Base-by-base conservation (phyloP, 2,888 invertebrate species). In the Drosophila emarginata region DNA sequence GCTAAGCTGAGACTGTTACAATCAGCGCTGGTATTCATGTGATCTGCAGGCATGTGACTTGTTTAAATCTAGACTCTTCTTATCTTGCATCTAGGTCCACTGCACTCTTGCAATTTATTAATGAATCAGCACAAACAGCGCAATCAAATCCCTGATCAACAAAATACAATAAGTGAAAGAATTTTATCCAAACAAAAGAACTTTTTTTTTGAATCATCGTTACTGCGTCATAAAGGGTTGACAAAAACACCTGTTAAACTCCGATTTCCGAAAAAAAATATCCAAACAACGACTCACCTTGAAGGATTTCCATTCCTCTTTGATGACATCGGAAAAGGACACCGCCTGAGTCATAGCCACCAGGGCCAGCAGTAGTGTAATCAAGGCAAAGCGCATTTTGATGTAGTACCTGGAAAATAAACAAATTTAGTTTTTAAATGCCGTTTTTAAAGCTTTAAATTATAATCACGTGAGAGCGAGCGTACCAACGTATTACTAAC, bases 281-380 rank as follows among this genome's bases (percentile, higher is more conserved):
- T 32, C 9, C 9, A 32, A 7, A 32, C 32, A 32, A 32, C 32
- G 14, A 82, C 88, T 91, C 93, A 96, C 96, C 94, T 96, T 96
- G 89, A 94, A 96, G 0, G 94, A 93, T n/a, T 92, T 92, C 96
- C 96, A 96, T 92, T 96, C 96, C 89, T 96, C 95, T 75, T 93
- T 93, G 58, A 96, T 93, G 71, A 97, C 93, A 84, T 97, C 96
- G 77, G 94, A 93, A 87, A 95, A 94, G 65, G 95, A 95, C 56
- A 96, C 93, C 4, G 96, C 95, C 60, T 94, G 93, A 36, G 93
- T 93, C 2, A 93, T 93, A 72, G 94, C 94, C 78, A 94, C 80
- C 66, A 90, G 76, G 74, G 84, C 86, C 66, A 91, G 69, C 64
- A 91, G 76, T 28, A 89, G 74, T 21, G 81, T 74, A 23, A 78